These are phyloP conservation scores for Eueides isabella DNA, from an alignment of 1,140 invertebrate genomes.

Conservation along the genomic window DNA sequence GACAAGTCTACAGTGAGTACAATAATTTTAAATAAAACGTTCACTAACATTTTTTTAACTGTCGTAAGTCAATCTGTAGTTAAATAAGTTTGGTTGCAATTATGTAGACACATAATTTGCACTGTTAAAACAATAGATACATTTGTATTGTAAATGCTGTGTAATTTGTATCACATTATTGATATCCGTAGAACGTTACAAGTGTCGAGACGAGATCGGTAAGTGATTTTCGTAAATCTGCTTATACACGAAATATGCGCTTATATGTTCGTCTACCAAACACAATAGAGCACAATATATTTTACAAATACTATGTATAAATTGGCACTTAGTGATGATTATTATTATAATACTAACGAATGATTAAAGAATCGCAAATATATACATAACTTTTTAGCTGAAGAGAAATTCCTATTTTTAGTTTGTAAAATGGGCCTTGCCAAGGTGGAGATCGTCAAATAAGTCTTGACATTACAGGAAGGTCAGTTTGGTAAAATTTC, in stretches of 20 bases:
- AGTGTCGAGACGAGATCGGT: constrained; percentile 64
- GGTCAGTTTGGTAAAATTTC: constrained; percentile 64
- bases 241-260: constrained; percentile 25
- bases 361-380: constrained; percentile 1
- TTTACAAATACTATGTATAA: neutral
- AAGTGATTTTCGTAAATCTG: constrained; percentile 50
- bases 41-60: neutral
- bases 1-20: constrained; percentile 29
- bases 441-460: constrained; percentile 79
- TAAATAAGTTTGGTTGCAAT: neutral
- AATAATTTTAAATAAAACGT: constrained; percentile 1
- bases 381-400: neutral
- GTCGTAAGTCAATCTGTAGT: constrained; percentile 10
- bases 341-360: neutral
- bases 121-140: neutral
- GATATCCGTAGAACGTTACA: constrained; percentile 60
- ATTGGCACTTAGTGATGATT: neutral
- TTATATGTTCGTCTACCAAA: constrained; percentile 10
- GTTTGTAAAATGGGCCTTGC: constrained; percentile 80
- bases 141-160: neutral
- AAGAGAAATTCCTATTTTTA: constrained; percentile 65
- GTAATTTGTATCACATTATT: constrained; percentile 21
- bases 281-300: neutral
- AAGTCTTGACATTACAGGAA: constrained; percentile 72
- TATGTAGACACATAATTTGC: constrained; percentile 16